A percentile compares a stretch with the other conserved stretches of the same genome.
These are phyloP conservation scores for Crypturellus tataupa DNA, from an alignment of 2,797 vertebrate species.

Conservation along the genomic window DNA sequence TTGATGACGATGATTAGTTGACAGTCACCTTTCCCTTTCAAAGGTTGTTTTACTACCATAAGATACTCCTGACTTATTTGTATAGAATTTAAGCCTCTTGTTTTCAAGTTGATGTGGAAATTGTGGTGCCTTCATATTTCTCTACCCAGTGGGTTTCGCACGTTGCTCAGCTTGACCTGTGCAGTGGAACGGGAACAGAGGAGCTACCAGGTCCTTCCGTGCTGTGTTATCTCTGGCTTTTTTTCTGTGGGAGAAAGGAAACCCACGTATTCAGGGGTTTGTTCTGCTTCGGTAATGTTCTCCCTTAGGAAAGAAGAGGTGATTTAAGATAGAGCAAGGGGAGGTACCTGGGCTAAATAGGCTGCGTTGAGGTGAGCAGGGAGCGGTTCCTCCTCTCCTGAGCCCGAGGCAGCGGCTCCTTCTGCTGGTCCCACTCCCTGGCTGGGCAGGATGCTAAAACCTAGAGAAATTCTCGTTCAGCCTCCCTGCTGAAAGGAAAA, in stretches of 20 bases:
- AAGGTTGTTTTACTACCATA: not conserved
- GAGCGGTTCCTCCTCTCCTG: not conserved
- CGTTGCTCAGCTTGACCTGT: not conserved
- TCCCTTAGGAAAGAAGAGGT: fast-evolving
- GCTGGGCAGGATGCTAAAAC: too few relatives aligned
- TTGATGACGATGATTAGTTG: not conserved
- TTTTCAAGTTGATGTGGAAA: not conserved
- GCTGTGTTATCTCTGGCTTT: not conserved
- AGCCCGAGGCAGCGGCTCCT: too few relatives aligned
- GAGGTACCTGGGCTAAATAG: not conserved
- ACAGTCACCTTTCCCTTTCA: not conserved
- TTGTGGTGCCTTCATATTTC: not conserved
- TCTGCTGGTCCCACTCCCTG: too few relatives aligned
- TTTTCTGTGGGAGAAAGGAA: not conserved
- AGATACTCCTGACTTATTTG: not conserved
- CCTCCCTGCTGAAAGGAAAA: too few relatives aligned
- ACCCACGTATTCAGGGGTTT: not conserved
- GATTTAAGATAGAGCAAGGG: not conserved
- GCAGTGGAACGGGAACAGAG: not conserved
- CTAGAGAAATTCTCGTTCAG: too few relatives aligned
- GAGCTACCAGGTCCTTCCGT: not conserved
- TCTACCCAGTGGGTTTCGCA: not conserved
- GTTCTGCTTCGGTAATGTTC: not conserved
- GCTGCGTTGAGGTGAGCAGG: not conserved
- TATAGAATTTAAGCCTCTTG: not conserved